Percentiles rank a stretch among this genome's conserved stretches.
phyloP scores from a whole-genome alignment of 2,888 invertebrate genomes.

The Cepaea hortensis region DNA sequence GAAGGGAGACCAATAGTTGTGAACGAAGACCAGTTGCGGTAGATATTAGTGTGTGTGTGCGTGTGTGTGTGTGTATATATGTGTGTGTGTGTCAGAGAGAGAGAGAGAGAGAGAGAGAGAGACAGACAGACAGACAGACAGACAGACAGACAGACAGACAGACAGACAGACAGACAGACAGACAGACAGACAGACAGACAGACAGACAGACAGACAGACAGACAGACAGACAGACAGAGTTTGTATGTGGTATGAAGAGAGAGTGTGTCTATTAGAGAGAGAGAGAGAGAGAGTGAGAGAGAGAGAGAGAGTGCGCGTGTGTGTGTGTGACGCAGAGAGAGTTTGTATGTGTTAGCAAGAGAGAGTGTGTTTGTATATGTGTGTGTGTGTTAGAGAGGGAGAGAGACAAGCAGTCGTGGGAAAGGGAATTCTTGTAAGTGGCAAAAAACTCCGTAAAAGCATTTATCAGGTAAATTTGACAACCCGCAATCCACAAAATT shows the following conservation, averaged over 20 bases:
- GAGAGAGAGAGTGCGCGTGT: neutral
- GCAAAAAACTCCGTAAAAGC: no score
- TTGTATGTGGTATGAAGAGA: slow-evolving; percentile 11
- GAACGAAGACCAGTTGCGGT: no score
- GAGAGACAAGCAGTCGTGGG: no score
- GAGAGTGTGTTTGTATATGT: no score
- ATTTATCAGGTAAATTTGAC: no score
- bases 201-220: slow-evolving; percentile 10
- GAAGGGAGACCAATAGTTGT: no score
- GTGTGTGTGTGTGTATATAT: no score
- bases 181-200: neutral
- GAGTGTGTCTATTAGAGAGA: neutral
- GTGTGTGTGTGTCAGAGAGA: no score
- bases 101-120: neutral
- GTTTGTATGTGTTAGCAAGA: neutral
- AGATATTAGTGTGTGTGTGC: no score
- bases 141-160: neutral
- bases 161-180: slow-evolving; percentile 10
- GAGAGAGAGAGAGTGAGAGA: slow-evolving; percentile 15
- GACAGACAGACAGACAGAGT: slow-evolving; percentile 3
- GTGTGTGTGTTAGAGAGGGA: no score
- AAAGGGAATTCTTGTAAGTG: no score
- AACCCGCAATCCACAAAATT: no score
- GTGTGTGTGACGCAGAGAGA: neutral
- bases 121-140: slow-evolving; percentile 17